Base-by-base conservation (phyloP, 2,888 invertebrate species). In the Zelleria hepariella region DNA sequence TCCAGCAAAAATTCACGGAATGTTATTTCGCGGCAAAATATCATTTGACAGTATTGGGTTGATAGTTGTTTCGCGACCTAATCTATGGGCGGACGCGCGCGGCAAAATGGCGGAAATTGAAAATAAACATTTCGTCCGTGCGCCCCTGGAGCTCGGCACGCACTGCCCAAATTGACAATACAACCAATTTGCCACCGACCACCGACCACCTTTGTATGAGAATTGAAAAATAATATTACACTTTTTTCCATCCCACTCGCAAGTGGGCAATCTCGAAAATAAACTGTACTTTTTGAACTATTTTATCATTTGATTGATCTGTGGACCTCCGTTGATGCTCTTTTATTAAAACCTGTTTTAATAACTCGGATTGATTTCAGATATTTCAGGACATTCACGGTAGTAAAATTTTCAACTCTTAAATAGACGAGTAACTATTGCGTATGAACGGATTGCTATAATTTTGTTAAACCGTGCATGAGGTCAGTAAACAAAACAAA, bases 141-240 rank as follows among this genome's bases (percentile, higher is more conserved):
- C 82, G 73, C 78, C n/a, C n/a, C 78, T 77, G 84, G 85, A 83
- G 80, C 81, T 77, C 78, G 78, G 84, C 85, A 86, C 87, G 87
- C 88, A 88, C 87, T 87, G 87, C 81, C 86, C 87, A 86, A 88
- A 87, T 86, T 87, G 86, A 87, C 87, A 87, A 88, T 88, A 87
- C 87, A 86, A 85, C 86, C 87, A 88, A 87, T 87, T 87, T 87
- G 82, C 77, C 78, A 82, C 77, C 79, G 82, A 83, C 73, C 78
- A 73, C 79, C 81, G 84, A 78, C 86, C 87, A 86, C 87, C 87
- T 87, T 88, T 88, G 87, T 86, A 83, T 86, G 83, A 77, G 86
- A 87, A 88, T 88, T 84, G 87, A 87, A 88, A 87, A 88, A 88
- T 87, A 88, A 87, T 86, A 88, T 87, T 86, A 85, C 84, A 78